phyloP scores from a whole-genome alignment of 2,888 invertebrate genomes.

The Pyralis farinalis region DNA sequence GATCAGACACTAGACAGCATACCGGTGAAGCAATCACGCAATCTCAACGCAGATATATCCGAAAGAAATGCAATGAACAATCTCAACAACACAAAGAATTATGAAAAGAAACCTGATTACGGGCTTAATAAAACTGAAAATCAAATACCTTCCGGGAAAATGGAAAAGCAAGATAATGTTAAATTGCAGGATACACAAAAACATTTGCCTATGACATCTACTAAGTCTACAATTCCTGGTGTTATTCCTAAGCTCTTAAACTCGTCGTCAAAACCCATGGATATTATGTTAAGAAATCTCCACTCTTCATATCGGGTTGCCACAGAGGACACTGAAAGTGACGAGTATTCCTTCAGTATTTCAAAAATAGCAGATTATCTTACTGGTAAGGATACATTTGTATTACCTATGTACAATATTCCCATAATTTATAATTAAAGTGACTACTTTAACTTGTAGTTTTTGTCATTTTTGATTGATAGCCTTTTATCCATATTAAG shows the following conservation, averaged over 20 bases:
- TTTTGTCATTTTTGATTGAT: too few relatives aligned
- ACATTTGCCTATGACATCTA: conserved; percentile 10
- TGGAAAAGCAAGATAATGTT: conserved; percentile 14
- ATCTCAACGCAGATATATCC: conserved; percentile 26
- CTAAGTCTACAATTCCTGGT: not conserved
- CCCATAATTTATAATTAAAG: too few relatives aligned
- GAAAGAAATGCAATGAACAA: conserved; percentile 22
- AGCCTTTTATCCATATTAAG: too few relatives aligned
- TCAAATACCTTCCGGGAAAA: conserved; percentile 9
- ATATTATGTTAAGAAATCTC: conserved; percentile 47
- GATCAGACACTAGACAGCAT: conserved; percentile 57
- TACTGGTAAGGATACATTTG: conserved; percentile 36
- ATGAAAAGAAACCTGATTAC: conserved; percentile 22
- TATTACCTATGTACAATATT: not conserved
- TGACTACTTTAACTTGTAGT: too few relatives aligned
- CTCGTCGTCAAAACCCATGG: conserved; percentile 34
- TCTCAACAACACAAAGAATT: conserved; percentile 16
- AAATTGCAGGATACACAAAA: conserved; percentile 8
- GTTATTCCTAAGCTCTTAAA: conserved; percentile 22
- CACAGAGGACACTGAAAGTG: conserved; percentile 50
- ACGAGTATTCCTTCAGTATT: conserved; percentile 61
- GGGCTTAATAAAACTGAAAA: conserved; percentile 14
- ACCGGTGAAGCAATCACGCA: conserved; percentile 58
- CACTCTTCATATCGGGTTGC: conserved; percentile 39
- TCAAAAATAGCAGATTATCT: conserved; percentile 68